phyloP scores from a whole-genome alignment of 2,113 vertebrate genomes.

The Corythoichthys intestinalis region DNA sequence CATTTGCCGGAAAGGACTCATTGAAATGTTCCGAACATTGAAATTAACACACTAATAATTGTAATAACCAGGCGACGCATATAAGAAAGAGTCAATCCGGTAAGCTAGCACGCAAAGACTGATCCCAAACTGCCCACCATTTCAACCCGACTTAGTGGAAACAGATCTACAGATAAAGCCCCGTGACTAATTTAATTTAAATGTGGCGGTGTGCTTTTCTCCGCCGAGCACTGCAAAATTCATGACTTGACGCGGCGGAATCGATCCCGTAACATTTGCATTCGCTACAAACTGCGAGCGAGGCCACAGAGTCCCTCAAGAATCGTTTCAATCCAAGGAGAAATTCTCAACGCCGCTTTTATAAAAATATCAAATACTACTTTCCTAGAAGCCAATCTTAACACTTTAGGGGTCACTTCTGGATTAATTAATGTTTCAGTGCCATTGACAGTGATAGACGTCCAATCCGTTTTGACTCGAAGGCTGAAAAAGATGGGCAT shows the following conservation, averaged over 20 bases:
- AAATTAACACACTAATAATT: neutral
- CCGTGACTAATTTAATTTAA: conserved; percentile 21
- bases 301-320: neutral
- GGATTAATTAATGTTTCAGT: no score
- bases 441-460: no score
- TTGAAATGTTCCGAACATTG: neutral
- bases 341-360: conserved; percentile 33
- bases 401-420: no score
- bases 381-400: neutral
- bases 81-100: no score
- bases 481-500: no score
- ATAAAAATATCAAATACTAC: conserved; percentile 10
- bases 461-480: no score
- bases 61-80: neutral
- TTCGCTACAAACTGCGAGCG: neutral
- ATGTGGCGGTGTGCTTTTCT: conserved; percentile 7
- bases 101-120: neutral
- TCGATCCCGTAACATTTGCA: conserved; percentile 26
- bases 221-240: conserved; percentile 24
- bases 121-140: neutral
- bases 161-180: conserved; percentile 12
- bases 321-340: conserved; percentile 23
- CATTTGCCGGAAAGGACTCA: neutral
- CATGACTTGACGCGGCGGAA: conserved; percentile 22
- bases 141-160: neutral